Conservation (phyloP, 2,888 invertebrate genomes). For the Neoascia interrupta region DNA sequence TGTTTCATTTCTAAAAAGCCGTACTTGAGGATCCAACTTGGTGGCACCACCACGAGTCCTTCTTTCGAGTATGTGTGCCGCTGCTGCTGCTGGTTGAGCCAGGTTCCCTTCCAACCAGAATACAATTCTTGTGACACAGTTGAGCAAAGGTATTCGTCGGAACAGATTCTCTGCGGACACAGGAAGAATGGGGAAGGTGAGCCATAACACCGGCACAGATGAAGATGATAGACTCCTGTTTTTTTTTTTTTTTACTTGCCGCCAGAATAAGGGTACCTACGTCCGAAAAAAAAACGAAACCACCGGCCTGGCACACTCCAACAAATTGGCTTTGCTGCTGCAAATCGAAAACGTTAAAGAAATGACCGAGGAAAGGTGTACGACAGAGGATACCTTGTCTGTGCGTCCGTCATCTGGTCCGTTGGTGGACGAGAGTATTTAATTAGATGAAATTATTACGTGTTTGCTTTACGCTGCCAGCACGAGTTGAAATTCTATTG, state of each 20-base stretch:
- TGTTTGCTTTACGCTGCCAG: conserved; percentile 4
- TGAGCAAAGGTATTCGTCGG: conserved; percentile 31
- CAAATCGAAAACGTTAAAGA: conserved; percentile 11
- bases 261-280: conserved; percentile 33
- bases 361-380: conserved; percentile 35
- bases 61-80: no score
- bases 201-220: conserved; percentile 26
- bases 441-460: conserved; percentile 24
- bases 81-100: conserved; percentile 39
- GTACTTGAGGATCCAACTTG: conserved; percentile 76
- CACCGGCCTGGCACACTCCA: conserved; percentile 40
- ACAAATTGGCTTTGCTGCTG: conserved; percentile 27
- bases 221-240: conserved; percentile 46
- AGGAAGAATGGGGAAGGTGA: conserved; percentile 25
- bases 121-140: conserved; percentile 27
- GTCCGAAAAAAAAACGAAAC: conserved; percentile 16
- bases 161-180: conserved; percentile 7
- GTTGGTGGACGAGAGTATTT: conserved; percentile 20
- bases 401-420: conserved; percentile 41
- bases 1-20: conserved; percentile 76
- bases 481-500: conserved; percentile 42
- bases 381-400: conserved; percentile 2
- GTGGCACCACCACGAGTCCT: conserved; percentile 73
- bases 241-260: conserved; percentile 40
- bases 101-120: conserved; percentile 55